A percentile compares a stretch with the other conserved stretches of the same genome.
Evolutionary conservation across 1,140 invertebrate genomes (phyloP).

Genomic region (Pristionchus pacificus): DNA sequence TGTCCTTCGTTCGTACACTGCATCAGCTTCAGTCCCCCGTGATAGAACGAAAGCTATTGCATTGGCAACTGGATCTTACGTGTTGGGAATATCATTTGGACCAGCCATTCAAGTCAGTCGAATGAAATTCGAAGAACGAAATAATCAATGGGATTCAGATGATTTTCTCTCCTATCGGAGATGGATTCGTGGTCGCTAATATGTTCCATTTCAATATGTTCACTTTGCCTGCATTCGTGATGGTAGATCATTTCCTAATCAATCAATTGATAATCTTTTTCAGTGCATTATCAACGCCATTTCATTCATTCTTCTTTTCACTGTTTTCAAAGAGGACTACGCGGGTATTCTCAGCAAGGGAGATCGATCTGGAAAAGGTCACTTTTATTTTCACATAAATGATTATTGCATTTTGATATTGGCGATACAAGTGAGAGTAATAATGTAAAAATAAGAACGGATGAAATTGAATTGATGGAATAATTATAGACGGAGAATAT

Average conservation of each 20-base stretch:
- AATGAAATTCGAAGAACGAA: background rate
- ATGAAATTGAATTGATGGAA: no score
- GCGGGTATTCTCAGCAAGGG: constrained; percentile 36
- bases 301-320: constrained; percentile 4
- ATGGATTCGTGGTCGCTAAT: constrained; percentile 11
- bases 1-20: constrained; percentile 32
- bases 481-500: no score
- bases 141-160: constrained; percentile 11
- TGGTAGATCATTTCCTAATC: constrained; percentile 26
- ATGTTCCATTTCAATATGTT: constrained; percentile 32
- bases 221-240: constrained; percentile 35
- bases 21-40: constrained; percentile 28
- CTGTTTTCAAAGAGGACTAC: constrained; percentile 32
- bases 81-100: constrained; percentile 37
- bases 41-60: constrained; percentile 34
- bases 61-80: constrained; percentile 33
- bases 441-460: no score
- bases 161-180: constrained; percentile 33
- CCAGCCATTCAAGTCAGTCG: constrained; percentile 32
- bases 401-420: no score
- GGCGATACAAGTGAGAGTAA: no score
- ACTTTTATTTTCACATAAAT: constrained; percentile 14
- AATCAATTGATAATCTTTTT: background rate
- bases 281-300: background rate
- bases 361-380: constrained; percentile 21